A percentile compares a stretch with the other conserved stretches of the same genome.
Evolutionary conservation across 2,797 vertebrate species (phyloP).

Genomic region (Phylloscopus collybita): DNA sequence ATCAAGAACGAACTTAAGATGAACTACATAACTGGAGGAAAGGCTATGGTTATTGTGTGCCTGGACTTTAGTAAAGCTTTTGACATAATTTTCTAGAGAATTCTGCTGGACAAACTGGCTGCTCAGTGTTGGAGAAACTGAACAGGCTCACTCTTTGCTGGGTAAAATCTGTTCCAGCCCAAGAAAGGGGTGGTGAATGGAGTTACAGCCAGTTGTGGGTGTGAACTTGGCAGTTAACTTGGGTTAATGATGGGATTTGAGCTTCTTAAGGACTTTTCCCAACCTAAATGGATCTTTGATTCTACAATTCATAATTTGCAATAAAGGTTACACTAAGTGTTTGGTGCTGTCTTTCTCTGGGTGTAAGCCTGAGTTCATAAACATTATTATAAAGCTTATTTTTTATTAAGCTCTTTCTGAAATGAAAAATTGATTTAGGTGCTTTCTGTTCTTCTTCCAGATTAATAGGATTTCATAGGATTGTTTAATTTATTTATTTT

Average conservation of each 20-base stretch:
- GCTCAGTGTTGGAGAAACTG: background rate
- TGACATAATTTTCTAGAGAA: rapidly evolving
- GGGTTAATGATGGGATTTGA: rapidly evolving
- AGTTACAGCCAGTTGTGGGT: background rate
- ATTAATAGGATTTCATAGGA: background rate
- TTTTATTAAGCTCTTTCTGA: background rate
- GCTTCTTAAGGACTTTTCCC: background rate
- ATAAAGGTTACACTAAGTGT: background rate
- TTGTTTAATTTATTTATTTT: background rate
- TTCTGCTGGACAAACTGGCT: background rate
- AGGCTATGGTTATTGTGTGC: background rate
- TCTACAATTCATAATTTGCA: background rate
- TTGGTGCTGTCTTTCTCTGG: background rate
- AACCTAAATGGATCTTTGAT: background rate
- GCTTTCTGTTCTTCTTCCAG: background rate
- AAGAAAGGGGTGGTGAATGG: background rate
- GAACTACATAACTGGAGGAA: background rate
- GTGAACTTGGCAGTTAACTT: background rate
- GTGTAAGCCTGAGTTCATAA: background rate
- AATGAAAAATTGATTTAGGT: background rate
- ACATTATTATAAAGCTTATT: background rate
- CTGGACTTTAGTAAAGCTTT: background rate
- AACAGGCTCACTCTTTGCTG: background rate
- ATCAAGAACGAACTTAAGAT: background rate
- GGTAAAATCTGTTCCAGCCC: rapidly evolving